Conservation (phyloP, 35 echinoderm and acorn worm genomes). For the Eucidaris tribuloides region DNA sequence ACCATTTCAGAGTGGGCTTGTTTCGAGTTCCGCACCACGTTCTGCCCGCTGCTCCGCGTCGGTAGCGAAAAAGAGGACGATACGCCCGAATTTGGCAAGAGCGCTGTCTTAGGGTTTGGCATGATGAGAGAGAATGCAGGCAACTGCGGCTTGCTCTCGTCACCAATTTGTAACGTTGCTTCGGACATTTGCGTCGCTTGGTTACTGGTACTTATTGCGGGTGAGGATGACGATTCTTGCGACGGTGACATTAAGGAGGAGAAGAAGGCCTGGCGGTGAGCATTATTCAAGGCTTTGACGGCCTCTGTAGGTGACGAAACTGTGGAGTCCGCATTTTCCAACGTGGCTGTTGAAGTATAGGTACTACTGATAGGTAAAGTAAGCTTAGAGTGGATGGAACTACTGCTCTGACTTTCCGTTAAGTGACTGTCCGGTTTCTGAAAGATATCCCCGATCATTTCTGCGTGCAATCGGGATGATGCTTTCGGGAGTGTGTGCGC, state of each 20-base stretch:
- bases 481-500: conserved; percentile 87
- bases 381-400: conserved; percentile 5
- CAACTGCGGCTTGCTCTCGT: conserved; percentile 7
- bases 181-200: conserved; percentile 46
- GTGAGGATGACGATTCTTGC: not conserved
- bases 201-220: not conserved
- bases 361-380: conserved; percentile 20
- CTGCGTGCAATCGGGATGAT: conserved; percentile 54
- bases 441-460: conserved; percentile 41
- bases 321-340: conserved; percentile 21
- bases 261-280: conserved; percentile 55
- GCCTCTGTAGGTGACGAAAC: conserved; percentile 81
- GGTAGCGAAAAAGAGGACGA: conserved; percentile 29
- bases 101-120: conserved; percentile 47
- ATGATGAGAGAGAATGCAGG: conserved; percentile 61
- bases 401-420: conserved; percentile 67
- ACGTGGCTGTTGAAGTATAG: too few relatives aligned
- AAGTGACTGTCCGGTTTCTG: conserved; percentile 30
- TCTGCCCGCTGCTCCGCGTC: not conserved
- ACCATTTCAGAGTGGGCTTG: not conserved
- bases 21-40: not conserved
- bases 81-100: not conserved
- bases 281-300: conserved; percentile 61
- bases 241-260: conserved; percentile 37
- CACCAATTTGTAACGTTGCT: conserved; percentile 49